Evolutionary conservation across 2,113 vertebrate genomes (phyloP).

Genomic region (Coracopsis vasa): DNA sequence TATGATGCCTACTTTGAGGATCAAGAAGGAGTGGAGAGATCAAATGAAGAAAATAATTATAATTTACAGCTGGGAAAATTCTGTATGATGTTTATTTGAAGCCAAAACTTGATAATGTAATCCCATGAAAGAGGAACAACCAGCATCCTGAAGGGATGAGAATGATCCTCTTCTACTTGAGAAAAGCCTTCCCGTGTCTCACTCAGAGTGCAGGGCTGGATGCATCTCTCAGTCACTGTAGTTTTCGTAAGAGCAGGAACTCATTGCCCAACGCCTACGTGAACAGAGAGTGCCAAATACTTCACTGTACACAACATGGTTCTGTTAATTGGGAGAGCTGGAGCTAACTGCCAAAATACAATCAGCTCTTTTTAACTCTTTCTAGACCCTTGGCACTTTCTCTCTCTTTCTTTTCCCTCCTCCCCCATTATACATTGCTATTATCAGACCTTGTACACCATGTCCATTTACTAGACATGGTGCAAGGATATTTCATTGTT

Average conservation of each 20-base stretch:
- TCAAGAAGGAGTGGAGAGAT: background rate
- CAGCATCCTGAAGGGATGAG: background rate
- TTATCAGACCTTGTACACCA: background rate
- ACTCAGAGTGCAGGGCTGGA: background rate
- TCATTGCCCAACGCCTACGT: accelerated
- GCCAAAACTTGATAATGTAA: background rate
- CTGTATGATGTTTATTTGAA: background rate
- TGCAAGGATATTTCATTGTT: background rate
- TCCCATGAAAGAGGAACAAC: background rate
- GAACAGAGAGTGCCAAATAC: background rate
- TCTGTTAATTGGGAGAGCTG: background rate
- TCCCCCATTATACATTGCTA: background rate
- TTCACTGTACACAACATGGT: too few species aligned
- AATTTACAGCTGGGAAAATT: background rate
- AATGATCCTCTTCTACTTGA: background rate
- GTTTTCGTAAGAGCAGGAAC: background rate
- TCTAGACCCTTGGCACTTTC: background rate
- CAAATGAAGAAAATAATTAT: background rate
- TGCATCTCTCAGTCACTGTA: accelerated
- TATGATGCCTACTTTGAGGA: conserved; percentile 15
- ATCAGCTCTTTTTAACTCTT: background rate
- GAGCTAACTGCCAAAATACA: background rate
- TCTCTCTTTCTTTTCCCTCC: background rate
- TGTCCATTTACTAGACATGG: background rate
- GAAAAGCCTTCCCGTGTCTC: background rate